These are phyloP conservation scores for Daubentonia madagascariensis DNA, from an alignment of 2,113 vertebrate genomes.

Conservation along the genomic window DNA sequence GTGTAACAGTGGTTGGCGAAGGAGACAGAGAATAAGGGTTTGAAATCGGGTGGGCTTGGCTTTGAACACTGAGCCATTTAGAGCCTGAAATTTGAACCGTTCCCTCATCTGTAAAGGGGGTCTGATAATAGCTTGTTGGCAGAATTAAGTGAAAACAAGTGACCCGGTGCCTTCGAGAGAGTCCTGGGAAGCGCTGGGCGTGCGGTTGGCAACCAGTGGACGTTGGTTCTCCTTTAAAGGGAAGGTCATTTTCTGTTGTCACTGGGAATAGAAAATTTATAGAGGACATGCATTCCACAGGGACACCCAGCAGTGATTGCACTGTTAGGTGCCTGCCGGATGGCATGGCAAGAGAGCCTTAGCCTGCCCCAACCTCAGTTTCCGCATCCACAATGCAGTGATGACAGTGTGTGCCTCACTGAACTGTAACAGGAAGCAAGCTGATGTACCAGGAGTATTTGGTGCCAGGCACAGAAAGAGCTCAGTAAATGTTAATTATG, in stretches of 20 bases:
- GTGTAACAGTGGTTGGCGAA: rapidly evolving
- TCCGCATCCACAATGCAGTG: rapidly evolving
- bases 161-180: rapidly evolving
- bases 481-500: rapidly evolving
- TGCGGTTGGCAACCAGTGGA: neutral
- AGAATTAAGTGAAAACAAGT: rapidly evolving
- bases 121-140: neutral
- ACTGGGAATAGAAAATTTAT: neutral
- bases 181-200: too few relatives aligned
- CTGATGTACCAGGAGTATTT: rapidly evolving
- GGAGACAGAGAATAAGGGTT: neutral
- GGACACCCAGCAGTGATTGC: rapidly evolving
- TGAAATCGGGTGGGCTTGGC: neutral
- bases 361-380: rapidly evolving
- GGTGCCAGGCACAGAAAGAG: neutral
- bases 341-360: rapidly evolving
- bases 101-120: neutral
- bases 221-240: rapidly evolving
- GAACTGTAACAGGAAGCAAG: neutral
- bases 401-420: rapidly evolving
- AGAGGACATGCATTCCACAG: rapidly evolving
- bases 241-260: neutral
- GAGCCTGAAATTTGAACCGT: neutral
- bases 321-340: neutral
- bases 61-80: rapidly evolving